Percentiles rank a stretch among this genome's conserved stretches.
Conservation (phyloP, 2,888 invertebrate genomes). For the Drosophila koepferae region DNA sequence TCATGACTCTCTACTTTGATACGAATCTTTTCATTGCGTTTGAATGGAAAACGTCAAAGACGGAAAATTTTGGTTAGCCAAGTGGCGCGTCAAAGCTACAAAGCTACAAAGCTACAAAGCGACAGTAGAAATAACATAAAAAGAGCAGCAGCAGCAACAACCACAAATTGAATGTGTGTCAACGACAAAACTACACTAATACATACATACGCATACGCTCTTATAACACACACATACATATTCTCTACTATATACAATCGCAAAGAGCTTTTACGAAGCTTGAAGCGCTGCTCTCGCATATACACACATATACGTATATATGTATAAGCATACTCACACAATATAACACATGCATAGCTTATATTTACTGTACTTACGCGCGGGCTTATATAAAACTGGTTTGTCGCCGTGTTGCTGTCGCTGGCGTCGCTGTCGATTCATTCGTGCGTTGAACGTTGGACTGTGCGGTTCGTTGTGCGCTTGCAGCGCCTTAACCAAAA, state of each 20-base stretch:
- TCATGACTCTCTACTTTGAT: constrained; percentile 43
- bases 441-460: constrained; percentile 83
- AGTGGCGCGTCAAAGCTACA: constrained; percentile 52
- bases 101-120: constrained; percentile 58
- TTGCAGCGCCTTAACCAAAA: constrained; percentile 34
- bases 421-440: constrained; percentile 76
- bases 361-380: constrained; percentile 74
- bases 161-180: constrained; percentile 78
- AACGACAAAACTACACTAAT: constrained; percentile 74
- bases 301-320: constrained; percentile 22
- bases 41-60: constrained; percentile 60
- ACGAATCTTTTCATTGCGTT: constrained; percentile 62
- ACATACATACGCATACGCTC: constrained; percentile 35
- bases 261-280: constrained; percentile 66
- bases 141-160: constrained; percentile 36
- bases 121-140: constrained; percentile 41
- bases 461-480: constrained; percentile 81
- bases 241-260: constrained; percentile 51
- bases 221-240: constrained; percentile 32
- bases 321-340: not conserved
- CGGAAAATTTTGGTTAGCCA: constrained; percentile 63
- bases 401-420: constrained; percentile 69
- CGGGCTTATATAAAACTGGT: constrained; percentile 70
- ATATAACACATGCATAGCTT: constrained; percentile 40
- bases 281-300: constrained; percentile 35